These are phyloP conservation scores for Neomorphus geoffroyi DNA, from an alignment of 2,797 vertebrate species.

Conservation along the genomic window DNA sequence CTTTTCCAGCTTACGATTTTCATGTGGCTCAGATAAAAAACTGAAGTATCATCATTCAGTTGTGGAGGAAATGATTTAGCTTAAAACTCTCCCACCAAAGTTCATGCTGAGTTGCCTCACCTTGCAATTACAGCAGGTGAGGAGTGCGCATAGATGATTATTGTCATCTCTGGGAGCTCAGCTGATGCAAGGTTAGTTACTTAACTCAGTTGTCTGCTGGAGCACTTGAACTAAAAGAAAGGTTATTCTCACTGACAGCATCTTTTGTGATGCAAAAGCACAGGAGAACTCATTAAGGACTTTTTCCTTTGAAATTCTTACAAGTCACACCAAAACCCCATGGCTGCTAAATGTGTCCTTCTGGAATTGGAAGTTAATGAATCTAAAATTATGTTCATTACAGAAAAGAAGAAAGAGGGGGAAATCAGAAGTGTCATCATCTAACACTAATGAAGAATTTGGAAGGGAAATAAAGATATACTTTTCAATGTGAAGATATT, in stretches of 20 bases:
- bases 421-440: neutral
- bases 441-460: neutral
- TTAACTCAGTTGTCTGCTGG: constrained; percentile 12
- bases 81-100: neutral
- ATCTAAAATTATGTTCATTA: constrained; percentile 22
- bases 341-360: neutral
- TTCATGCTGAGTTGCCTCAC: neutral
- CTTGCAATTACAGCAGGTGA: constrained; percentile 31
- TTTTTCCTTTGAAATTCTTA: constrained; percentile 17
- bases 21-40: neutral
- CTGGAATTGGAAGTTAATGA: constrained; percentile 7
- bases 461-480: neutral
- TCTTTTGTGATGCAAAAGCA: neutral
- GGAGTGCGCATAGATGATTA: neutral
- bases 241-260: neutral
- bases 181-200: constrained; percentile 14
- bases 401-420: neutral
- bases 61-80: neutral
- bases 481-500: neutral
- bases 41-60: neutral
- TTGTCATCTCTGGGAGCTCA: neutral
- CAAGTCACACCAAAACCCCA: constrained; percentile 16
- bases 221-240: constrained; percentile 44
- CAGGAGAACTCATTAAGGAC: constrained; percentile 25
- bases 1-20: constrained; percentile 17